These are phyloP conservation scores for Carpatolechia fugitivella DNA, from an alignment of 2,888 invertebrate species.

Conservation along the genomic window DNA sequence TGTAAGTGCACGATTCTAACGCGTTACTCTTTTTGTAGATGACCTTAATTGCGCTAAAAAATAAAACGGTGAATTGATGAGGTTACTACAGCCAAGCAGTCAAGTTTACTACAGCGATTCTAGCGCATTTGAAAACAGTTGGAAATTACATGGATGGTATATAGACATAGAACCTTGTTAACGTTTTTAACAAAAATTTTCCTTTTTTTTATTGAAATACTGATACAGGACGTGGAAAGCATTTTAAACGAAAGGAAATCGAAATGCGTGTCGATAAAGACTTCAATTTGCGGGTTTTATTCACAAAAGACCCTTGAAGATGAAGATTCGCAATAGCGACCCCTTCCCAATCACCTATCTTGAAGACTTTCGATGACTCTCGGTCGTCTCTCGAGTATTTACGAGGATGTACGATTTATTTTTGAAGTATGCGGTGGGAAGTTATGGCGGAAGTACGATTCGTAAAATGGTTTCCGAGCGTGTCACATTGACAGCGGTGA, in stretches of 20 bases:
- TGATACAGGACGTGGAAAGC: no score
- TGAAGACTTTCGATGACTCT: background rate
- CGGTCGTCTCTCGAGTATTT: background rate
- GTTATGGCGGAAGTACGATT: background rate
- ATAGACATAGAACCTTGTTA: no score
- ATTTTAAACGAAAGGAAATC: slow-evolving; percentile 2
- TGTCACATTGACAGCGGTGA: slow-evolving; percentile 23
- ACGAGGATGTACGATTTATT: background rate
- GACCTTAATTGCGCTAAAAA: no score
- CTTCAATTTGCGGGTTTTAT: slow-evolving; percentile 6
- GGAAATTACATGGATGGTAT: no score
- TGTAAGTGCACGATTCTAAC: no score
- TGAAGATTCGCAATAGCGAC: background rate
- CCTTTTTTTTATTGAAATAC: no score
- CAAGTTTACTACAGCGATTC: no score
- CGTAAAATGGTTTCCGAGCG: slow-evolving; percentile 8
- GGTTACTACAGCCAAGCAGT: no score
- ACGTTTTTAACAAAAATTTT: no score
- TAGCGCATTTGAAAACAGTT: no score
- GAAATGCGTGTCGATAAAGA: slow-evolving; percentile 10
- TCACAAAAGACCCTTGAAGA: slow-evolving; percentile 8
- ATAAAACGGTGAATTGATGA: no score
- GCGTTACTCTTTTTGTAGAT: background rate
- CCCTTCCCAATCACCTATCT: background rate
- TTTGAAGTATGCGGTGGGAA: background rate